phyloP scores from a whole-genome alignment of 2,113 vertebrate species.

The Emydura subglobosa region DNA sequence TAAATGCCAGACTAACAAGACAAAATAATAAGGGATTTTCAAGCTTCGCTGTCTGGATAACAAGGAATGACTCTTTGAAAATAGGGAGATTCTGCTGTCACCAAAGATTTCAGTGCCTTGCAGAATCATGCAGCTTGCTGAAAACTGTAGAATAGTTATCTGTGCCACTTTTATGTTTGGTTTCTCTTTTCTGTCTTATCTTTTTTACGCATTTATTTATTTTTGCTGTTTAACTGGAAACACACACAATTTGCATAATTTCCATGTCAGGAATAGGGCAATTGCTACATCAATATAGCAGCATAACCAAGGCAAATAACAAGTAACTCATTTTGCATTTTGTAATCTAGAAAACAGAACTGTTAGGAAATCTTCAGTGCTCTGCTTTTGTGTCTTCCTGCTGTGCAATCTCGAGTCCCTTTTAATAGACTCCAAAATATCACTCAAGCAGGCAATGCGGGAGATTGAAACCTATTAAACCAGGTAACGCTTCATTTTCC shows the following conservation, averaged over 20 bases:
- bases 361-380: neutral
- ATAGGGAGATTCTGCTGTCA: slow-evolving; percentile 12
- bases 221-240: neutral
- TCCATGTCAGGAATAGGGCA: neutral
- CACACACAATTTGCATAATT: neutral
- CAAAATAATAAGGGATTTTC: neutral
- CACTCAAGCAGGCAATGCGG: neutral
- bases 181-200: neutral
- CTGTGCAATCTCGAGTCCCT: slow-evolving; percentile 18
- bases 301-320: neutral
- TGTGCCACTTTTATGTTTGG: neutral
- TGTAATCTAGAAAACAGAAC: slow-evolving; percentile 45
- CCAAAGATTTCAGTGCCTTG: neutral
- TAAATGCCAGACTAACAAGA: slow-evolving; percentile 5
- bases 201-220: slow-evolving; percentile 5
- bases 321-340: neutral
- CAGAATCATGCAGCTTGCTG: neutral
- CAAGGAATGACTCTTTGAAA: slow-evolving; percentile 18
- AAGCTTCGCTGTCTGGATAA: neutral
- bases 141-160: neutral
- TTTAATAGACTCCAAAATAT: slow-evolving; percentile 55
- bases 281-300: neutral
- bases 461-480: slow-evolving; percentile 63
- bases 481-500: slow-evolving; percentile 56
- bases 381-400: slow-evolving; percentile 36